Conservation (phyloP, 2,113 vertebrate species). For the Pogona vitticeps region DNA sequence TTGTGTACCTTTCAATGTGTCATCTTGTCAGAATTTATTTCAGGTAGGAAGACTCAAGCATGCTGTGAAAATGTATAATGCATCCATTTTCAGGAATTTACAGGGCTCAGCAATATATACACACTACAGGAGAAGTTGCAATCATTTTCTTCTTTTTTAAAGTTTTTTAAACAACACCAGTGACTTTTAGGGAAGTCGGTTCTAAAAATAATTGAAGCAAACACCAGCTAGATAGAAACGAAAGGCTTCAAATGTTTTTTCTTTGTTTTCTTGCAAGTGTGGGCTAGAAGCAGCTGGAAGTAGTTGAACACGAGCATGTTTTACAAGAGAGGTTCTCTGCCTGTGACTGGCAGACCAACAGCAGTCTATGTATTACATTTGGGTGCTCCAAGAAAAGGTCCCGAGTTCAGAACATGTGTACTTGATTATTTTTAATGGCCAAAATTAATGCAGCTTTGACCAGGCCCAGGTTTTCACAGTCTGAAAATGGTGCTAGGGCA, state of each 20-base stretch:
- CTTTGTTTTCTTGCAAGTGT: not conserved
- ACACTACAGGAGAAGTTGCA: not conserved
- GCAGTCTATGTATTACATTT: not conserved
- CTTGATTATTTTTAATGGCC: not conserved
- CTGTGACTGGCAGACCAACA: not conserved
- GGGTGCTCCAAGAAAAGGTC: not conserved
- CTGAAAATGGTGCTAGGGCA: not conserved
- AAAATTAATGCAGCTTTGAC: not conserved
- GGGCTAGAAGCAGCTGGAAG: not conserved
- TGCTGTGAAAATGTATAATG: not conserved
- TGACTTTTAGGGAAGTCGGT: not conserved
- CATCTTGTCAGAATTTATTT: not conserved
- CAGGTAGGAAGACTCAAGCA: not conserved
- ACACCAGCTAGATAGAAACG: not conserved
- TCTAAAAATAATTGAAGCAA: not conserved
- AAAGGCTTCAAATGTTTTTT: not conserved
- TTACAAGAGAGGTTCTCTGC: not conserved
- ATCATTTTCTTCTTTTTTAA: not conserved
- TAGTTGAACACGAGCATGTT: not conserved
- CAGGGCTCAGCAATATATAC: not conserved
- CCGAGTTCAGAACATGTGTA: not conserved
- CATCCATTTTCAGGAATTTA: not conserved
- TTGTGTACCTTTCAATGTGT: conserved; percentile 9
- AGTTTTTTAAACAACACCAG: not conserved
- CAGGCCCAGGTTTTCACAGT: not conserved